Evolutionary conservation across 1,140 invertebrate species (phyloP).

Genomic region (Drosophila cardini): DNA sequence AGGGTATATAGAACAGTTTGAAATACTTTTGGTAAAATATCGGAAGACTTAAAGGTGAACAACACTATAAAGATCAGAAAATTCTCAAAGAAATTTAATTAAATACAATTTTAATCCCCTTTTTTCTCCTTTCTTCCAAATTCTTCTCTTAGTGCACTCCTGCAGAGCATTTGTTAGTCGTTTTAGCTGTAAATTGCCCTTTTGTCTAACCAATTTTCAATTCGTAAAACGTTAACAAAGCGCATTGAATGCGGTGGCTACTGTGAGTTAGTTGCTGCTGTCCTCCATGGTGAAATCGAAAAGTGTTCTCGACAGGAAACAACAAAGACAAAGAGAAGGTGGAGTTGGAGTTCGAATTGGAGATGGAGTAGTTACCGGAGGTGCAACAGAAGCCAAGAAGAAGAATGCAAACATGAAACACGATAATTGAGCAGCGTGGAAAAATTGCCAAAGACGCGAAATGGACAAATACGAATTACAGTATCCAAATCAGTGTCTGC

Average conservation of each 20-base stretch:
- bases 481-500: conserved; percentile 82
- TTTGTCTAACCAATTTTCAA: conserved; percentile 56
- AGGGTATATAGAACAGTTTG: too few species aligned
- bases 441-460: conserved; percentile 83
- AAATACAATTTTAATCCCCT: too few species aligned
- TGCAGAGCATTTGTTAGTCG: conserved; percentile 31
- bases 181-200: conserved; percentile 23
- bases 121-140: too few species aligned
- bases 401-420: conserved; percentile 82
- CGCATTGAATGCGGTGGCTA: conserved; percentile 43
- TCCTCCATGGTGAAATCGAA: conserved; percentile 57
- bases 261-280: conserved; percentile 44
- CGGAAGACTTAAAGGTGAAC: too few species aligned
- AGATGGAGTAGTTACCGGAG: conserved; percentile 30
- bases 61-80: background rate
- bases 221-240: conserved; percentile 53
- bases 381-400: conserved; percentile 62
- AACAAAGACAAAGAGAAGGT: conserved; percentile 6
- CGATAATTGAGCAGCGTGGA: conserved; percentile 82
- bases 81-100: background rate
- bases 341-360: background rate
- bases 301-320: conserved; percentile 79
- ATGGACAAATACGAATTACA: conserved; percentile 83
- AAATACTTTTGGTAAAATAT: too few species aligned
- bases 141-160: background rate